Evolutionary conservation across 2,113 vertebrate genomes (phyloP).

Genomic region (Nothoprocta pentlandii): DNA sequence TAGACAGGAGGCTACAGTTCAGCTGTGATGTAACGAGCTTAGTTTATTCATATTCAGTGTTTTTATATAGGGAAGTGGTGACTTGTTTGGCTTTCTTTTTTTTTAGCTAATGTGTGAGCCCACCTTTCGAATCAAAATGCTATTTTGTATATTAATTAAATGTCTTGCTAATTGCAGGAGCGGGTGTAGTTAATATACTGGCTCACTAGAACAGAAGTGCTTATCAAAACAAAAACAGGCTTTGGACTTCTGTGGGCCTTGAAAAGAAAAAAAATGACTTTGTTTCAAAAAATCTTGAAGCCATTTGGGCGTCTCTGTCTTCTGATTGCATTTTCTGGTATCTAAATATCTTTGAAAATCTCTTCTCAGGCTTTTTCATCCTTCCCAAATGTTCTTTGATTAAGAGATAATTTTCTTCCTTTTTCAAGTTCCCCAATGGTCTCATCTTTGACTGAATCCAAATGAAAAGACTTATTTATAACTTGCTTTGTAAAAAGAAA

Average conservation of each 20-base stretch:
- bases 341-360: constrained; percentile 5
- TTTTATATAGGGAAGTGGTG: neutral
- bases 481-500: neutral
- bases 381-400: neutral
- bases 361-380: neutral
- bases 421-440: neutral
- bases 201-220: neutral
- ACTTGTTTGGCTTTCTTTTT: neutral
- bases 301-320: neutral
- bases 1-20: neutral
- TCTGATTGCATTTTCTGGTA: neutral
- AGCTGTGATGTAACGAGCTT: neutral
- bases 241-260: neutral
- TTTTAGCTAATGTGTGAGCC: neutral
- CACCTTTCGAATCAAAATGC: neutral
- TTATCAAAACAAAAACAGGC: neutral
- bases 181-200: neutral
- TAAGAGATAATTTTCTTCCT: neutral
- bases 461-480: neutral
- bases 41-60: neutral
- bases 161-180: neutral
- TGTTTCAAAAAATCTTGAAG: neutral
- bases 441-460: neutral
- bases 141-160: neutral
- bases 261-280: neutral